Evolutionary conservation across 2,888 invertebrate genomes (phyloP), one percentile per base, ranked within the genome.

Genomic region (Nowickia ferox): DNA sequence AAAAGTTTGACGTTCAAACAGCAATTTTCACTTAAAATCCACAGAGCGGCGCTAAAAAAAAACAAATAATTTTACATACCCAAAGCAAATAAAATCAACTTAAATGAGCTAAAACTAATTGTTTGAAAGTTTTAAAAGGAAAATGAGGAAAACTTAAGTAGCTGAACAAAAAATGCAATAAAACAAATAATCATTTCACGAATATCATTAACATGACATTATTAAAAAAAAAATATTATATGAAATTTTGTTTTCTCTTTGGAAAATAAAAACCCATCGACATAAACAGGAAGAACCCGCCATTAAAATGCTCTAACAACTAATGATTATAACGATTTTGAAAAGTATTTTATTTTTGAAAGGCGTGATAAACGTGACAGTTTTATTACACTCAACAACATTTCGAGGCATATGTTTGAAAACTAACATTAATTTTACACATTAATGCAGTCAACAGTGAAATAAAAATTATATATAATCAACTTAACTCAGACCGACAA

Each of bases 21-120:
- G 88, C 89, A 89, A 88, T 90, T 90, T 91, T 88, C 89, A 91
- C 91, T 91, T 91, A 89, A 89, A 89, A 38, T 15, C 10, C 40
- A 11, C 53, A 44, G 71, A 30, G 30, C 30, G 30, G 30, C n/a
- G 42, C 11, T 42, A 78, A 6, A 30, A 30, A 30, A 30, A 51
- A 13, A 40, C 30, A 44, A 71, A 71, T 71, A 86, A 88, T 86
- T 77, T 87, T 15, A 8, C 17, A 38, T 55, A 17, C 3, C 84
- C 59, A 48, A 46, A 8, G 17, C 42, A 68, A 44, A 59, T 11
- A 68, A 61, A 65, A 65, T n/a, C 11, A 80, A 40, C 8, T 40
- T 78, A 17, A 66, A 68, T 53, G 19, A 69, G 53, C 9, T 82
- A 55, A 69, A 69, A 63, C 55, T 75, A 69, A 82, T 75, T 76